A percentile compares a stretch with the other conserved stretches of the same genome.
phyloP scores from a whole-genome alignment of 2,797 vertebrate species.

The Arnoldichthys spilopterus region DNA sequence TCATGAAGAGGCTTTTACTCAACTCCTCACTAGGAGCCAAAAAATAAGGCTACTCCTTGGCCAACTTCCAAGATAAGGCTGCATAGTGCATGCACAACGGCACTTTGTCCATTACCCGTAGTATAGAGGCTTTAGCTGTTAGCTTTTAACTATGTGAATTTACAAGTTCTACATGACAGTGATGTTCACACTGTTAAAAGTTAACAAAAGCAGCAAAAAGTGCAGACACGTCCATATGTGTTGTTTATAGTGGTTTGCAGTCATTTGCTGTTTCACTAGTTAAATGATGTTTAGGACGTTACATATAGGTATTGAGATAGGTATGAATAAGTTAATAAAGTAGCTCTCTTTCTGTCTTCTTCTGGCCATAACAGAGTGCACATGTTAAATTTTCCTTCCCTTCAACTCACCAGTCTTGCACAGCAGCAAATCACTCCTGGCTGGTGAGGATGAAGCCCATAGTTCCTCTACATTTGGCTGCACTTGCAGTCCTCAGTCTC shows the following conservation, averaged over 20 bases:
- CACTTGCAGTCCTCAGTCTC: slow-evolving; percentile 96
- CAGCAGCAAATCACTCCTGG: slow-evolving; percentile 94
- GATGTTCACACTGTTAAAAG: background rate
- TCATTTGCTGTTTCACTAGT: background rate
- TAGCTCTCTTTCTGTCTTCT: no score
- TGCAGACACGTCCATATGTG: no score
- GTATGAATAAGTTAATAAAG: no score
- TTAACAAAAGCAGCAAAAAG: no score
- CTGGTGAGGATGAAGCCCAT: slow-evolving; percentile 99
- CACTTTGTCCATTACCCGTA: background rate
- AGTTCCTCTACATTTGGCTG: slow-evolving; percentile 95
- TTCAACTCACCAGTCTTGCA: slow-evolving; percentile 94
- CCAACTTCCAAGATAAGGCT: background rate
- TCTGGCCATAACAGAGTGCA: background rate
- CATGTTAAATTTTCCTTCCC: background rate
- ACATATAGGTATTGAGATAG: no score
- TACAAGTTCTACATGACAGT: background rate
- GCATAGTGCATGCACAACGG: background rate
- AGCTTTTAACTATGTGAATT: background rate
- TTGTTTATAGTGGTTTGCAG: background rate
- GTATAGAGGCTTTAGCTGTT: background rate
- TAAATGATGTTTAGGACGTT: background rate
- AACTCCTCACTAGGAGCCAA: no score
- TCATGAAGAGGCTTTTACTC: background rate
- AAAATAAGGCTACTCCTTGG: background rate